Percentiles rank a stretch among this genome's conserved stretches.
Conservation (phyloP, 2,888 invertebrate species). For the Dolichopus griseipennis region DNA sequence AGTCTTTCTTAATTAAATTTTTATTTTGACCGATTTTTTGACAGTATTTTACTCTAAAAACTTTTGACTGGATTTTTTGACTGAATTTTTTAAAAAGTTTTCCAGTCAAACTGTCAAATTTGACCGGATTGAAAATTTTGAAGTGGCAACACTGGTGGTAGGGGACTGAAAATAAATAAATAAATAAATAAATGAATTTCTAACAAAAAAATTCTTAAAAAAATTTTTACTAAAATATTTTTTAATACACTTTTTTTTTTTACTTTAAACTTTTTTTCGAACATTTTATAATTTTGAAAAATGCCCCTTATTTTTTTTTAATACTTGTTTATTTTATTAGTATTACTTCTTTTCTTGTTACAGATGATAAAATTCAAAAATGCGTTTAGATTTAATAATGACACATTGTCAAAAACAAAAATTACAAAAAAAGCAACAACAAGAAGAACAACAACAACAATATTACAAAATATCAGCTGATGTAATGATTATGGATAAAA, state of each 20-base stretch:
- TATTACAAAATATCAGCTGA: constrained; percentile 1
- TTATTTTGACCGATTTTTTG: no score
- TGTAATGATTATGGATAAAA: constrained; percentile 4
- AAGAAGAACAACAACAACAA: not conserved
- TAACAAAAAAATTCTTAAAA: not conserved
- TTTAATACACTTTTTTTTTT: not conserved
- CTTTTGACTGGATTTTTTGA: no score
- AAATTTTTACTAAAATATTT: not conserved
- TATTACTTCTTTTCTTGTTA: no score
- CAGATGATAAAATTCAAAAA: not conserved
- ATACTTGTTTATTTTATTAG: not conserved
- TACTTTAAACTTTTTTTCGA: not conserved
- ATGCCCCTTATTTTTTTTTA: not conserved
- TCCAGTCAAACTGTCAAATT: no score
- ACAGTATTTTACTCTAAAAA: no score
- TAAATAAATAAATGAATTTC: not conserved
- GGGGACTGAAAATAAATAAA: no score
- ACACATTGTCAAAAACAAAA: not conserved
- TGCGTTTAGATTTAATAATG: not conserved
- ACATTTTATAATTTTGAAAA: not conserved
- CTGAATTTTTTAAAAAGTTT: no score
- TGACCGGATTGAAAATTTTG: no score
- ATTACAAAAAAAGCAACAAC: no score
- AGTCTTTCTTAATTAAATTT: no score
- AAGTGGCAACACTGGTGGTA: no score